Conservation (phyloP, 2,888 invertebrate genomes). For the Brachyopa scutellaris region DNA sequence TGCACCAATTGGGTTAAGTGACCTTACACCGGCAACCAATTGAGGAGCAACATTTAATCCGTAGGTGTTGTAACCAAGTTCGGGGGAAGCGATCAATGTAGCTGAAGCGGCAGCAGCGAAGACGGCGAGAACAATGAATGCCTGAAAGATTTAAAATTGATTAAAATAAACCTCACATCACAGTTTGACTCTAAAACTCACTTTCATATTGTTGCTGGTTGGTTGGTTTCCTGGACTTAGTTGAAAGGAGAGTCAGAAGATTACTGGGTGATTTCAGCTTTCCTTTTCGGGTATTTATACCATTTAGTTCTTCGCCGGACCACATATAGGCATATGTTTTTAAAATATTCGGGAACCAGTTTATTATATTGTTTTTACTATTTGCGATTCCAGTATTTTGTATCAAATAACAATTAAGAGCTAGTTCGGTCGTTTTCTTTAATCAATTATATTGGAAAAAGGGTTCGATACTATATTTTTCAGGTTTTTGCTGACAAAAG, state of each 20-base stretch:
- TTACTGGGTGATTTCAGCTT: slow-evolving; percentile 5
- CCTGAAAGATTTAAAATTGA: not conserved
- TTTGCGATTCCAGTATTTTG: too few relatives aligned
- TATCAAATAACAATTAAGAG: too few relatives aligned
- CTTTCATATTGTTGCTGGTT: slow-evolving; percentile 19
- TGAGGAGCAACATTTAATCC: slow-evolving; percentile 2
- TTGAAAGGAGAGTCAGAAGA: slow-evolving; percentile 19
- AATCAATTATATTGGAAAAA: not conserved
- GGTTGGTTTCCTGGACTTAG: not conserved
- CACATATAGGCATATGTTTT: not conserved
- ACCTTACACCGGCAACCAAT: not conserved
- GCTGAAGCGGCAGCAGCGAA: slow-evolving; percentile 36
- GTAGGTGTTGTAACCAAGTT: not conserved
- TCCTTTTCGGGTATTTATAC: slow-evolving; percentile 16
- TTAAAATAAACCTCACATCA: not conserved
- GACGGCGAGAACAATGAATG: slow-evolving; percentile 30
- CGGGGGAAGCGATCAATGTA: slow-evolving; percentile 2
- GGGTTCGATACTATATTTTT: not conserved
- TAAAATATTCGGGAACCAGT: slow-evolving; percentile 28
- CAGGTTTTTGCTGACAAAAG: not conserved
- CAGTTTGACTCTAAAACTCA: not conserved
- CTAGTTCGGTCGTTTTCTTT: not conserved
- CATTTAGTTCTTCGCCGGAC: not conserved
- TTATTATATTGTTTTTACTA: slow-evolving; percentile 17
- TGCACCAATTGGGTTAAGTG: not conserved